These are phyloP conservation scores for Asbolus verrucosus DNA, from an alignment of 1,140 invertebrate genomes.

Conservation along the genomic window DNA sequence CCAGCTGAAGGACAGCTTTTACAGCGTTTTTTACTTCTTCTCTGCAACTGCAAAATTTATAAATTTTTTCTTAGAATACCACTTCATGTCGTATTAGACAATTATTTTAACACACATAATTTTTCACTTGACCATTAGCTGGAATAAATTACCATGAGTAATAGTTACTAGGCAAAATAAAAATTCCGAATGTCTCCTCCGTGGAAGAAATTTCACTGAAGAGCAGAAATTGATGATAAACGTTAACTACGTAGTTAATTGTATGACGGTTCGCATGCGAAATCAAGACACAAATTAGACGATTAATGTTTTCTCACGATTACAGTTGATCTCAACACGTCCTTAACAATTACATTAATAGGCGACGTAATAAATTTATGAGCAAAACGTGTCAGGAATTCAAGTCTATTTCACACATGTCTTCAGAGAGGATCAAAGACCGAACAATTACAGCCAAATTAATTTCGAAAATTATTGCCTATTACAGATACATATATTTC, in stretches of 20 bases:
- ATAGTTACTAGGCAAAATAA: neutral
- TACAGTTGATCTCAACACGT: slow-evolving; percentile 21
- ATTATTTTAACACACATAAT: no score
- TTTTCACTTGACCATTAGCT: no score
- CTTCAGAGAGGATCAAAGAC: neutral
- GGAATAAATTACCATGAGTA: no score
- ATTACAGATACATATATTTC: slow-evolving; percentile 4
- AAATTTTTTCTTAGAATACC: no score
- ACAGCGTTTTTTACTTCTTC: no score
- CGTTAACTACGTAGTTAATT: slow-evolving; percentile 26
- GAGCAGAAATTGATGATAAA: slow-evolving; percentile 17
- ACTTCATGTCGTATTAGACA: no score
- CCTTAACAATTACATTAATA: slow-evolving; percentile 42
- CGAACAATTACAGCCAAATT: no score
- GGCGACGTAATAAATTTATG: slow-evolving; percentile 32
- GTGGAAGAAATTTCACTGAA: no score
- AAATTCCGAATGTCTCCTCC: neutral
- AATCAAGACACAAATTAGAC: slow-evolving; percentile 43
- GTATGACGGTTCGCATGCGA: slow-evolving; percentile 17
- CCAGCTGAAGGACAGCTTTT: no score
- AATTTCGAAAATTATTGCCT: slow-evolving; percentile 4
- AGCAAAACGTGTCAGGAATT: slow-evolving; percentile 30
- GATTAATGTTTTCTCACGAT: slow-evolving; percentile 45
- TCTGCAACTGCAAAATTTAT: no score
- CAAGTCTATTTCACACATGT: slow-evolving; percentile 10